These are phyloP conservation scores for Julus scandinavius DNA, from an alignment of 2,888 invertebrate genomes.

Conservation along the genomic window DNA sequence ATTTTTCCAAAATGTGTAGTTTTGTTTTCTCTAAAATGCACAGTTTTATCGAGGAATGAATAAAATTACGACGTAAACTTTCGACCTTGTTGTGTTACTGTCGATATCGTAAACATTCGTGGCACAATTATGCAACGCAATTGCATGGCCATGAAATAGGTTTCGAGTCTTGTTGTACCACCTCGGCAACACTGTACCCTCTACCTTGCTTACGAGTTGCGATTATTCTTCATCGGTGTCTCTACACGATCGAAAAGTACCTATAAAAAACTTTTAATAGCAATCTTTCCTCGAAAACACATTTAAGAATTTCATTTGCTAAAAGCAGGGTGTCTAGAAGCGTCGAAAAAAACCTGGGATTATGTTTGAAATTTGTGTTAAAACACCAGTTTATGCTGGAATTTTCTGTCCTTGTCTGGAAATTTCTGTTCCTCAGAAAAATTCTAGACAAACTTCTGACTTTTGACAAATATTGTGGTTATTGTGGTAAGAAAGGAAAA, in stretches of 20 bases:
- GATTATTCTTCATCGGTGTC: background rate
- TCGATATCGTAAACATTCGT: background rate
- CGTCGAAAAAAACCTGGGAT: too few species aligned
- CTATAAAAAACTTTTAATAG: too few species aligned
- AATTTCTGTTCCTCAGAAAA: too few species aligned
- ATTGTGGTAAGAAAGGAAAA: too few species aligned
- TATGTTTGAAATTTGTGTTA: too few species aligned
- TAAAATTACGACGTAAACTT: background rate
- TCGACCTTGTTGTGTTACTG: slow-evolving; percentile 22
- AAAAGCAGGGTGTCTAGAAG: too few species aligned
- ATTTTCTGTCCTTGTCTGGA: too few species aligned
- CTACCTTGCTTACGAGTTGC: background rate
- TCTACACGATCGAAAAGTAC: background rate
- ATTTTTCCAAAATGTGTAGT: background rate
- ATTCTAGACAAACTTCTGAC: too few species aligned
- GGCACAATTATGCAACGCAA: slow-evolving; percentile 15
- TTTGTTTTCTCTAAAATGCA: background rate
- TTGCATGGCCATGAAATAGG: slow-evolving; percentile 6
- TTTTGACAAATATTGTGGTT: too few species aligned
- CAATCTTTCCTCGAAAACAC: too few species aligned
- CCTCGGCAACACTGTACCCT: background rate
- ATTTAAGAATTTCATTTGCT: too few species aligned
- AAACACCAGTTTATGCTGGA: too few species aligned
- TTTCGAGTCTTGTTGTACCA: background rate
- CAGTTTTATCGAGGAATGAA: background rate